phyloP scores from a whole-genome alignment of 2,797 vertebrate species.

The Momotus momota region DNA sequence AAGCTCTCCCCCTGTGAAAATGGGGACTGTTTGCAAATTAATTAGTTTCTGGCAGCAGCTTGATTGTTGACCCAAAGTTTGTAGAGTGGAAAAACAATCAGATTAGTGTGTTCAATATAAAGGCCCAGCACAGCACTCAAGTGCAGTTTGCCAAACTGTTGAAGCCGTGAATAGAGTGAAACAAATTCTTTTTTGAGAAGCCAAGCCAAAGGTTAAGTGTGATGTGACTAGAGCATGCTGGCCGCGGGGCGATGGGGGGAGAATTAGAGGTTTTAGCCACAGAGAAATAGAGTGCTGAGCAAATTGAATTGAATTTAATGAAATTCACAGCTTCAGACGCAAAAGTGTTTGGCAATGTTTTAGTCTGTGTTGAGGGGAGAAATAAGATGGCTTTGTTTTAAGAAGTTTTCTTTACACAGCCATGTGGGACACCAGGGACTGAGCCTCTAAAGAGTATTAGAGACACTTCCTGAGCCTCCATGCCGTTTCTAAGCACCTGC shows the following conservation, averaged over 20 bases:
- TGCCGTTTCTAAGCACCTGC: background rate
- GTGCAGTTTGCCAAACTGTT: constrained; percentile 80
- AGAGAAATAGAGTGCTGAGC: constrained; percentile 58
- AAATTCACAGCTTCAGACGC: constrained; percentile 27
- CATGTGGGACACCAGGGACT: background rate
- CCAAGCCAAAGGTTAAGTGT: constrained; percentile 84
- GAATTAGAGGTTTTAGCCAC: constrained; percentile 71
- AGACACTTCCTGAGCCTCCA: constrained; percentile 39
- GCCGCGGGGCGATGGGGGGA: background rate
- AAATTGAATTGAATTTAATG: constrained; percentile 69
- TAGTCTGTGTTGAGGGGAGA: constrained; percentile 22
- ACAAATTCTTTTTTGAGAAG: constrained; percentile 80
- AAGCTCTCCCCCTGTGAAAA: constrained; percentile 84
- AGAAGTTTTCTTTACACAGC: constrained; percentile 19
- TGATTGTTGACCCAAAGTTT: constrained; percentile 86
- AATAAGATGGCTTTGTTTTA: constrained; percentile 59
- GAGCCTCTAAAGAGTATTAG: background rate
- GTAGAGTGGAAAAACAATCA: constrained; percentile 85
- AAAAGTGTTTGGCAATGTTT: constrained; percentile 37
- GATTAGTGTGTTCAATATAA: constrained; percentile 84
- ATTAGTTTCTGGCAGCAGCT: constrained; percentile 85
- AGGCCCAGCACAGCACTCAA: constrained; percentile 73
- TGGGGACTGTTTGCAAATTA: constrained; percentile 86
- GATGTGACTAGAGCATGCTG: constrained; percentile 79
- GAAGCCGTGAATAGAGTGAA: constrained; percentile 79